These are phyloP conservation scores for Blastobasis adustella DNA, from an alignment of 2,888 invertebrate genomes.

Conservation along the genomic window DNA sequence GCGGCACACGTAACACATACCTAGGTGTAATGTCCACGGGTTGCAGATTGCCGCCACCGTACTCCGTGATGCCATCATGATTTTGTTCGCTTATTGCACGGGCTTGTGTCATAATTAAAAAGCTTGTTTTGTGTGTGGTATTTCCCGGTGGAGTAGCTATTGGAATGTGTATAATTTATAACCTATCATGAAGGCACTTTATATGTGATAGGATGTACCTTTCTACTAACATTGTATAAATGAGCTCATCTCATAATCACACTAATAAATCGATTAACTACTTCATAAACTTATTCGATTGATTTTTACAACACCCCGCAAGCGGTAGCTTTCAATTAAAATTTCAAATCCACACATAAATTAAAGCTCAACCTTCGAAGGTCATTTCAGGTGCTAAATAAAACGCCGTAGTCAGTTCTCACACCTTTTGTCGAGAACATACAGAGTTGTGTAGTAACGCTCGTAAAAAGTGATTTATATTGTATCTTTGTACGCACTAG, in stretches of 20 bases:
- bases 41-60: conserved; percentile 2
- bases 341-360: neutral
- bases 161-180: no score
- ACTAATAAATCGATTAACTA: no score
- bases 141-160: no score
- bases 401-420: neutral
- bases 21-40: conserved; percentile 4
- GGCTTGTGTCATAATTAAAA: neutral
- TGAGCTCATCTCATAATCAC: no score
- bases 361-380: conserved; percentile 6
- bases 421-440: conserved; percentile 12
- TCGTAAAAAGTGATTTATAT: conserved; percentile 50
- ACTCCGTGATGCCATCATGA: neutral
- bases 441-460: conserved; percentile 23
- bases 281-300: no score
- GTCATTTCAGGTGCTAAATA: conserved; percentile 6
- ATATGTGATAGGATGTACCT: no score
- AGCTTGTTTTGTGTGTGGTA: no score
- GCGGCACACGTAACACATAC: conserved; percentile 3
- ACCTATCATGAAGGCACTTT: no score
- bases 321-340: neutral
- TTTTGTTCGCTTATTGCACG: neutral
- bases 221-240: no score
- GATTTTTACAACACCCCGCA: no score
- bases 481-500: conserved; percentile 37